Evolutionary conservation across 2,888 invertebrate species (phyloP).

Genomic region (Dusona sp.): DNA sequence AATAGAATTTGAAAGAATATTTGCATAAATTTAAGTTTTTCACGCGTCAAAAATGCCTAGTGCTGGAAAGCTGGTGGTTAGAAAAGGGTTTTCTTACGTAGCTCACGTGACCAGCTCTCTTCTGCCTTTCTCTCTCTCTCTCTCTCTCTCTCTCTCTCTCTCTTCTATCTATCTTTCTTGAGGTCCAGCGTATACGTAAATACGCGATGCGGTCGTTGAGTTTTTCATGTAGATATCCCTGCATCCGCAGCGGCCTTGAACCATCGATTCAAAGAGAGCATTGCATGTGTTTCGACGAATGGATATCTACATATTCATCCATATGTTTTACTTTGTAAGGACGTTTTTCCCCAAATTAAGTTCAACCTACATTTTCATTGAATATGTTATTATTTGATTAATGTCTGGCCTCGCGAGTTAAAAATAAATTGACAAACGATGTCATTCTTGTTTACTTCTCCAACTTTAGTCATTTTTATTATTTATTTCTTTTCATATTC

Average conservation of each 20-base stretch:
- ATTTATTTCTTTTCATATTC: background rate
- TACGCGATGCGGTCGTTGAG: conserved; percentile 53
- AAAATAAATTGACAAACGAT: no score
- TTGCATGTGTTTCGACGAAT: background rate
- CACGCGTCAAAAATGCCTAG: background rate
- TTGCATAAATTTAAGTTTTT: background rate
- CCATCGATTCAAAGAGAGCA: conserved; percentile 70
- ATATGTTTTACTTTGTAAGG: no score
- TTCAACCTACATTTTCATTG: no score
- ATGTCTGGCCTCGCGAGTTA: no score
- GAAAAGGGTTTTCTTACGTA: background rate
- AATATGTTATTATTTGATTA: no score
- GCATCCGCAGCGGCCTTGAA: conserved; percentile 78
- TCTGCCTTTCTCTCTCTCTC: background rate
- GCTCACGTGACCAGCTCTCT: background rate
- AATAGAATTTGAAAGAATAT: background rate
- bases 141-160: background rate
- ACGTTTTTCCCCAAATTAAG: no score
- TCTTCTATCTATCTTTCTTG: background rate
- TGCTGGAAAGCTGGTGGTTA: background rate
- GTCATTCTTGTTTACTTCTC: background rate
- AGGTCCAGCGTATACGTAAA: conserved; percentile 44
- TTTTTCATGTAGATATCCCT: conserved; percentile 57
- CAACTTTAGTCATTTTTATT: background rate
- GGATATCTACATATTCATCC: background rate